phyloP scores from a whole-genome alignment of 2,888 invertebrate species.

The Perithous albicinctus region DNA sequence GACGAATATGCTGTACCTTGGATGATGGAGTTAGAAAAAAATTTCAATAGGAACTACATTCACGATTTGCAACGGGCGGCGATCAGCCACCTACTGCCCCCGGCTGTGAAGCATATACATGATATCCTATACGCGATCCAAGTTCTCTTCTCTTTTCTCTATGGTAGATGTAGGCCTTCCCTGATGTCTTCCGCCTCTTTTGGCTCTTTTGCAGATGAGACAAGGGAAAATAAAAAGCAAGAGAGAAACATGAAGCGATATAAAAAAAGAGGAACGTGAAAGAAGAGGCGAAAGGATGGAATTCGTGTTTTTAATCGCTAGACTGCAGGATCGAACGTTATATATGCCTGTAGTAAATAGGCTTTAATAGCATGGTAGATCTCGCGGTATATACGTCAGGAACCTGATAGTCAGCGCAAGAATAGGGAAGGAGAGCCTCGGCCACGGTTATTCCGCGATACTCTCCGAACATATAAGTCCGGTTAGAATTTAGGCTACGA shows the following conservation, averaged over 20 bases:
- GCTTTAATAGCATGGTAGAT: conserved; percentile 9
- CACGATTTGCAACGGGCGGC: conserved; percentile 53
- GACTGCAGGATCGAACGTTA: background rate
- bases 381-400: conserved; percentile 24
- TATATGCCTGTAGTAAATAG: conserved; percentile 9
- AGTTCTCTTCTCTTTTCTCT: background rate
- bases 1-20: conserved; percentile 28
- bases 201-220: background rate
- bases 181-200: background rate
- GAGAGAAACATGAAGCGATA: background rate
- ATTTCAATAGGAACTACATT: conserved; percentile 54
- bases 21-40: conserved; percentile 31
- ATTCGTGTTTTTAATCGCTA: conserved; percentile 12
- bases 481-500: conserved; percentile 84
- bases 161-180: background rate
- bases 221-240: background rate
- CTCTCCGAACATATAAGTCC: conserved; percentile 74
- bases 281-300: background rate
- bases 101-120: conserved; percentile 16
- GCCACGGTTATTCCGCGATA: conserved; percentile 60
- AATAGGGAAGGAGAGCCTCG: conserved; percentile 52
- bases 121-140: background rate
- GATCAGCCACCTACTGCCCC: conserved; percentile 46
- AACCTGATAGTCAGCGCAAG: conserved; percentile 35
- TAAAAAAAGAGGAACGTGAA: background rate